phyloP scores from a whole-genome alignment of 2,888 invertebrate species.

The Metopia argyrocephala region DNA sequence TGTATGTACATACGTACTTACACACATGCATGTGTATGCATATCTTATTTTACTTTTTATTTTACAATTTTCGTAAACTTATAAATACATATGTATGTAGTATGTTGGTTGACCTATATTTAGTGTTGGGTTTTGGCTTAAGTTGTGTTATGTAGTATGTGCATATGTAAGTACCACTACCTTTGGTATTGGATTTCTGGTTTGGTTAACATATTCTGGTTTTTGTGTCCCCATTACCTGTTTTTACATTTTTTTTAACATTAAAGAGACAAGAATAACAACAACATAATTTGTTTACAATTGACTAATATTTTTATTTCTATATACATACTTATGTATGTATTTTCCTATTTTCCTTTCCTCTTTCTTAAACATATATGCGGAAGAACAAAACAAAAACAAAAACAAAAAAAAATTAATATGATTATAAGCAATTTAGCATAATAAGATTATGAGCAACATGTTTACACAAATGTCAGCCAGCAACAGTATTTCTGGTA shows the following conservation, averaged over 20 bases:
- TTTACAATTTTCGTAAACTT: too few species aligned
- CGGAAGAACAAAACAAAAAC: conserved; percentile 20
- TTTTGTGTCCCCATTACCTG: conserved; percentile 11
- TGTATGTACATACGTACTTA: too few species aligned
- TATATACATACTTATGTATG: too few species aligned
- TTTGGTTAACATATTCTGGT: background rate
- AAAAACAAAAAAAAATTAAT: background rate
- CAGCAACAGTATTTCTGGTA: background rate
- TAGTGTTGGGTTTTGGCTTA: background rate
- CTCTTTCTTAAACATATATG: conserved; percentile 7
- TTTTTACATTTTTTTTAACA: conserved; percentile 6
- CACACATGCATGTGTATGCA: too few species aligned
- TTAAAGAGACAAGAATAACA: background rate
- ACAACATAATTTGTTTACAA: background rate
- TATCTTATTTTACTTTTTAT: conserved; percentile 13
- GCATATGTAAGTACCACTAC: conserved; percentile 8
- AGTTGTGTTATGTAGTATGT: background rate
- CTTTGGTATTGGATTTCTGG: conserved; percentile 8
- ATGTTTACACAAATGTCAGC: background rate
- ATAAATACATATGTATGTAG: too few species aligned
- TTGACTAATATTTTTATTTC: background rate
- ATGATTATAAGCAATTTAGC: conserved; percentile 4
- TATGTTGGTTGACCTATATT: conserved; percentile 50
- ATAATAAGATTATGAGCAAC: conserved; percentile 41
- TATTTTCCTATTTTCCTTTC: too few species aligned